Conservation (phyloP, 1,140 invertebrate genomes). For the Rhynchophorus ferrugineus region DNA sequence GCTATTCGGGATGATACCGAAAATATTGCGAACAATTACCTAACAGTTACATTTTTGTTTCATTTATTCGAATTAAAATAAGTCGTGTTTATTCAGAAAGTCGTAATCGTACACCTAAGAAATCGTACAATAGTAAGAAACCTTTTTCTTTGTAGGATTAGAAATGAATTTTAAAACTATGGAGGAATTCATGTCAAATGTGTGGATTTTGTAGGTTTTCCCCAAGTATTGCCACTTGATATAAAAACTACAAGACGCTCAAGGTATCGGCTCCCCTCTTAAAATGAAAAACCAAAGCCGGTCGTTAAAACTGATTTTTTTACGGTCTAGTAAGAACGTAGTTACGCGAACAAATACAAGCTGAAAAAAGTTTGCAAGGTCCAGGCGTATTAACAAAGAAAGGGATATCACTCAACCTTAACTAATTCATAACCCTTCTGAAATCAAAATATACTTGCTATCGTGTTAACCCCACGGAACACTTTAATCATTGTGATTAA, state of each 20-base stretch:
- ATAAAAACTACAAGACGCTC: neutral
- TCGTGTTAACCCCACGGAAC: constrained; percentile 15
- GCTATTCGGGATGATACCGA: no score
- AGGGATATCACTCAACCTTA: constrained; percentile 19
- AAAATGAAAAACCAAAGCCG: constrained; percentile 3
- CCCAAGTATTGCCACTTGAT: neutral
- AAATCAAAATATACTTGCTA: constrained; percentile 15
- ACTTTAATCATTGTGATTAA: constrained; percentile 13
- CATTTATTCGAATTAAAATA: no score
- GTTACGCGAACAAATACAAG: constrained; percentile 5
- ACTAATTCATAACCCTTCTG: constrained; percentile 21
- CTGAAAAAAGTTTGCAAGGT: constrained; percentile 21
- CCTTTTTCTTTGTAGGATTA: constrained; percentile 18
- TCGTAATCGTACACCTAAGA: constrained; percentile 16
- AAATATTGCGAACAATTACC: no score
- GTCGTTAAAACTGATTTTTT: constrained; percentile 9
- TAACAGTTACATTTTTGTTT: no score
- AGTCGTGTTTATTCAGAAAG: neutral
- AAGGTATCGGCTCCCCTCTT: neutral
- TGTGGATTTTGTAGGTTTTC: constrained; percentile 13
- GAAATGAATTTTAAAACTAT: constrained; percentile 15
- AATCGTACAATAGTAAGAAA: constrained; percentile 26
- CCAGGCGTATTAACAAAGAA: constrained; percentile 9
- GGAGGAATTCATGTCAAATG: constrained; percentile 21
- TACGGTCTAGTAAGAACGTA: constrained; percentile 11